Evolutionary conservation across 2,888 invertebrate genomes (phyloP).

Genomic region (Sminthurides aquaticus): DNA sequence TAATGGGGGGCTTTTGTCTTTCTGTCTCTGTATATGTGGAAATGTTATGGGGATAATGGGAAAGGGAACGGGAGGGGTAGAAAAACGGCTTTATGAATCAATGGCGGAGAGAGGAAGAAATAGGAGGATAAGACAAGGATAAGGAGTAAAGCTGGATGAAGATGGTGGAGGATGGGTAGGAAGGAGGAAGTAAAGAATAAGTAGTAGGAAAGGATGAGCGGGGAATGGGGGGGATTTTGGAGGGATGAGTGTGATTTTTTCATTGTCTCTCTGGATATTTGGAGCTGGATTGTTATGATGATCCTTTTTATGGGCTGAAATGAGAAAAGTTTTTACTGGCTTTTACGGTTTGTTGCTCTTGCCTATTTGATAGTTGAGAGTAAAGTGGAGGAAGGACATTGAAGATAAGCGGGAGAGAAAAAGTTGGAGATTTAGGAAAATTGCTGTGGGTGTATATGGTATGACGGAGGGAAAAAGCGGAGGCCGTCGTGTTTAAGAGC

Average conservation of each 20-base stretch:
- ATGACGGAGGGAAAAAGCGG: not conserved
- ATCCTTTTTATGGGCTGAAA: not conserved
- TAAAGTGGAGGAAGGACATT: not conserved
- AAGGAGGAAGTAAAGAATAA: not conserved
- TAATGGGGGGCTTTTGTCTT: no score
- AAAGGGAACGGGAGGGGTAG: not conserved
- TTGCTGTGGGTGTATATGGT: not conserved
- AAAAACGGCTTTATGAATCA: not conserved
- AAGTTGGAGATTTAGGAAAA: not conserved
- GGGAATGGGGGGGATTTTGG: not conserved
- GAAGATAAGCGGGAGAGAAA: no score
- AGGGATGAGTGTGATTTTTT: not conserved
- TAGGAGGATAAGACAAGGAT: not conserved
- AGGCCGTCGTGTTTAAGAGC: not conserved
- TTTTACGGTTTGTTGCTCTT: not conserved
- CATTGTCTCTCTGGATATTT: not conserved
- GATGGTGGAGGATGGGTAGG: not conserved
- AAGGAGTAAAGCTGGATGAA: not conserved
- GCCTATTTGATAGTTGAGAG: not conserved
- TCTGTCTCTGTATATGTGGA: no score
- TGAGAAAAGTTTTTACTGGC: not conserved
- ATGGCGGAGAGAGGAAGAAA: not conserved
- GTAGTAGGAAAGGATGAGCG: not conserved
- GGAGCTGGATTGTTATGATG: conserved; percentile 1
- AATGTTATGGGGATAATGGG: not conserved